Evolutionary conservation across 2,888 invertebrate species (phyloP), one percentile per base, ranked within the genome.

Genomic region (Acholoe squamosa): DNA sequence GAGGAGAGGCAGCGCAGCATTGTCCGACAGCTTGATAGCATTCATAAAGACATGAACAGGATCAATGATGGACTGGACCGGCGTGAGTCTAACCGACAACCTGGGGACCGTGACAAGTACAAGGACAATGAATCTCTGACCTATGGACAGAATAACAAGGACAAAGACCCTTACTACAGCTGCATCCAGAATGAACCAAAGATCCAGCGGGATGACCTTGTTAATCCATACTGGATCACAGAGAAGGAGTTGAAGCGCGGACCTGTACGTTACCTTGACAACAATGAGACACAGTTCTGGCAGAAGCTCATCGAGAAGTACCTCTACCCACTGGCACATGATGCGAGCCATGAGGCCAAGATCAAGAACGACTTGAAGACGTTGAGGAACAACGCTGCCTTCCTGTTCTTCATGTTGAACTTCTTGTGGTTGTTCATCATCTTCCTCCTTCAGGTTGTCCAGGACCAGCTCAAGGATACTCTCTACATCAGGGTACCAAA

Each of bases 341-440:
- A 99, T 96, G 98, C 98, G 95, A 97, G 97, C 90, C 93, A 94
- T 52, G 92, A 94, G 86, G 93, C 91, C 28, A 94, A 94, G 89
- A 93, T 95, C 34, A 93, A 93, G 77, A 91, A 91, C 0, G 94
- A 95, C 89, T 92, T 95, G 71, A 94, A 93, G 91, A 93, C 94
- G 7, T 92, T 95, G 93, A 90, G 95, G 51, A 95, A 95, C 92
- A 94, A 94, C 90, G 93, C 94, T 0, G 94, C 94, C 84, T 95
- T 95, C 91, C 93, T 94, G 16, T 99, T 99, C 97, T 98, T 99
- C 97, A 99, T 99, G 99, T 96, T 98, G 96, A 99, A 99, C 97
- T 98, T 99, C 94, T 97, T 99, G 95, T 99, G 99, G 97, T 99
- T 99, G 95, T 97, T 99, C 96, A 98, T 99, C 96, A 99, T 99